phyloP scores from a whole-genome alignment of 2,797 vertebrate species.

The Melanotaenia nigrans region DNA sequence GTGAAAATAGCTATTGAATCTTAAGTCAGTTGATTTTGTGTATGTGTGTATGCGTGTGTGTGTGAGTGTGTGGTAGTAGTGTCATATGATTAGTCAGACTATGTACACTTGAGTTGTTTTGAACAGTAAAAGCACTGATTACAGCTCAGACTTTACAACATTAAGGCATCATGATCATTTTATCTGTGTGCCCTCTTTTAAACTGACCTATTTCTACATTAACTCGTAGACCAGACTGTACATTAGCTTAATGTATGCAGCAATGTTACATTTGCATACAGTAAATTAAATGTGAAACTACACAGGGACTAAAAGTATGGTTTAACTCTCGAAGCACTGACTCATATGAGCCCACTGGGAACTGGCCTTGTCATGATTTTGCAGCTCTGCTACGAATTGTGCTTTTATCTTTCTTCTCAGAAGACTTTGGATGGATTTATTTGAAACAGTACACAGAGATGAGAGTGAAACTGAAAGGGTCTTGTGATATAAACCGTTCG shows the following conservation, averaged over 20 bases:
- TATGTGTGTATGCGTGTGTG: not conserved
- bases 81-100: not conserved
- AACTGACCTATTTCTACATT: not conserved
- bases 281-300: conserved; percentile 57
- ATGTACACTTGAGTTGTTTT: not conserved
- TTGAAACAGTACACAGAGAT: conserved; percentile 51
- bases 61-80: not conserved
- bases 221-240: not conserved
- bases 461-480: conserved; percentile 47
- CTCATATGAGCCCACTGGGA: conserved; percentile 55
- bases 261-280: conserved; percentile 20
- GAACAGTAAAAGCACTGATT: not conserved
- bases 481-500: conserved; percentile 31
- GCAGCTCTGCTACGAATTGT: conserved; percentile 48
- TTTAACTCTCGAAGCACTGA: conserved; percentile 64
- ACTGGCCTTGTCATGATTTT: conserved; percentile 21
- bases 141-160: not conserved
- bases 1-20: not conserved
- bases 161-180: not conserved
- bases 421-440: conserved; percentile 44
- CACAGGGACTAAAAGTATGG: conserved; percentile 24
- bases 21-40: not conserved
- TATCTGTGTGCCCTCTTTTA: not conserved
- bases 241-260: not conserved
- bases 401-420: conserved; percentile 60